These are phyloP conservation scores for Antheraea mylitta DNA, from an alignment of 1,140 invertebrate genomes.

Conservation along the genomic window DNA sequence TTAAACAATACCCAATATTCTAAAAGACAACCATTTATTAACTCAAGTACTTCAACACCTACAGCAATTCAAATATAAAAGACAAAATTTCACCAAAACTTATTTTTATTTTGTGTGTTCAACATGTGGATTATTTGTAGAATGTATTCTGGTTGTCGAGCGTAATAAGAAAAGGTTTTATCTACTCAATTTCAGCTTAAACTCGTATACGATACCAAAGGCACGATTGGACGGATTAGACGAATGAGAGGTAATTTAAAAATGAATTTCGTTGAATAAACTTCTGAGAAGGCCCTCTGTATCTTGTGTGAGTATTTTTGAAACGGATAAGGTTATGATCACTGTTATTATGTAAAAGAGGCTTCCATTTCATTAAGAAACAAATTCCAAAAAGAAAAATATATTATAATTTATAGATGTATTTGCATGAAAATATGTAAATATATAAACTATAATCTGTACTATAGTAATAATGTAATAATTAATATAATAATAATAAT, in stretches of 20 bases:
- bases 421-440: no score
- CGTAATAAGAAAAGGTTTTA: slow-evolving; percentile 3
- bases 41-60: no score
- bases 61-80: background rate
- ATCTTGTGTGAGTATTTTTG: background rate
- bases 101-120: background rate
- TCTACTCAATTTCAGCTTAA: slow-evolving; percentile 8
- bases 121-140: background rate
- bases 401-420: no score
- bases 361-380: background rate
- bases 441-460: no score
- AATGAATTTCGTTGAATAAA: background rate
- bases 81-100: background rate
- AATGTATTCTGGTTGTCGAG: background rate
- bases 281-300: background rate
- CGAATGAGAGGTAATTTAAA: slow-evolving; percentile 11
- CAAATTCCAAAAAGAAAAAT: background rate
- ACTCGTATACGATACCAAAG: background rate
- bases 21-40: no score
- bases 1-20: no score
- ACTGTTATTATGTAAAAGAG: background rate
- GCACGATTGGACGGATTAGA: slow-evolving; percentile 5
- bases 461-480: no score
- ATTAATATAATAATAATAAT: no score
- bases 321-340: background rate